Conservation (phyloP, 2,888 invertebrate species). For the Dysmachus trigonus region DNA sequence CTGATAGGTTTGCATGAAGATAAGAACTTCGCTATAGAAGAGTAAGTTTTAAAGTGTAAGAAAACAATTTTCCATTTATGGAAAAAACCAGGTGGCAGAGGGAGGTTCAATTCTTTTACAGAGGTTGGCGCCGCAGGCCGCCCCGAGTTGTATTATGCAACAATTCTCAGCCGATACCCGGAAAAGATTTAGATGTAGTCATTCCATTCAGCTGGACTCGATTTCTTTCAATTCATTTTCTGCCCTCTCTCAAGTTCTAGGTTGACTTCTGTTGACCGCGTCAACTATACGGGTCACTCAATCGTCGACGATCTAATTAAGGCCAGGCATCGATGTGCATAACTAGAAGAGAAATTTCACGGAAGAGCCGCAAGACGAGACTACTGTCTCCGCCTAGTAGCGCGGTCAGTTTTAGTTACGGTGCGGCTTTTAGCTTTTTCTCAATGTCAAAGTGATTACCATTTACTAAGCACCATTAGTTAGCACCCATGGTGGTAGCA, state of each 20-base stretch:
- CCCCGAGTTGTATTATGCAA: neutral
- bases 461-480: neutral
- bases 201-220: neutral
- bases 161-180: neutral
- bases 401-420: neutral
- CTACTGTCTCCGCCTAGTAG: neutral
- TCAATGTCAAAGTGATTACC: conserved; percentile 8
- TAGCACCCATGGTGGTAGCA: neutral
- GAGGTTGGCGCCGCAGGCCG: neutral
- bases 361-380: neutral
- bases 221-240: neutral
- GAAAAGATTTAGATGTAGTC: neutral
- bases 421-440: neutral
- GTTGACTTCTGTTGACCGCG: neutral
- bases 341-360: neutral
- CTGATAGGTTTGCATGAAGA: neutral
- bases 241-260: neutral
- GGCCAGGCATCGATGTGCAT: neutral
- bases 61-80: neutral
- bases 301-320: neutral
- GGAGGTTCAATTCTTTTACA: neutral
- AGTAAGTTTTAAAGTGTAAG: neutral
- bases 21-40: neutral
- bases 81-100: neutral
- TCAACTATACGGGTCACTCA: neutral